Evolutionary conservation across 2,888 invertebrate species (phyloP).

Genomic region (Ormyrus thymus): DNA sequence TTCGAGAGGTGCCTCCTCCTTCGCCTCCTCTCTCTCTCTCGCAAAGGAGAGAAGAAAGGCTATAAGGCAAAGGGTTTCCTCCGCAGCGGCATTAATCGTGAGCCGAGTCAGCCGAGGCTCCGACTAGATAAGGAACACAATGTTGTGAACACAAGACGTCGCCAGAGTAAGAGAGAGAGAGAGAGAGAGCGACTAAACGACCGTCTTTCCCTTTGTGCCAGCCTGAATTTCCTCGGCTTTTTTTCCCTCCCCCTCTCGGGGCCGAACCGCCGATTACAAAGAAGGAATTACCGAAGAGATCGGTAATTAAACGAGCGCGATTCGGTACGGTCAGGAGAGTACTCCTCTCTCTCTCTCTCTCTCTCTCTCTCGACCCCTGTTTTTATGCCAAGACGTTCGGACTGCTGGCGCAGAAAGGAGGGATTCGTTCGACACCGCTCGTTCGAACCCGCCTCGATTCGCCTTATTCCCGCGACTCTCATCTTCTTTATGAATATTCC

Average conservation of each 20-base stretch:
- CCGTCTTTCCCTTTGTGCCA: conserved; percentile 58
- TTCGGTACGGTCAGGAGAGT: conserved; percentile 32
- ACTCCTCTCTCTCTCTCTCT: too few relatives aligned
- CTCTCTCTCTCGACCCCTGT: not conserved
- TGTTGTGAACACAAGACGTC: conserved; percentile 62
- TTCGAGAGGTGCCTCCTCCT: conserved; percentile 8
- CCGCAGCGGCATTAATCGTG: conserved; percentile 67
- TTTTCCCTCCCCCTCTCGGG: conserved; percentile 40
- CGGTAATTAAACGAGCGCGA: conserved; percentile 63
- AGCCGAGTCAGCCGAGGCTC: conserved; percentile 64
- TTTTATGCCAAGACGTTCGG: conserved; percentile 46
- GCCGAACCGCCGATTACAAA: conserved; percentile 60
- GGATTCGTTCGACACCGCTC: conserved; percentile 6
- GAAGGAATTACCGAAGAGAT: conserved; percentile 65
- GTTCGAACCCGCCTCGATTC: conserved; percentile 34
- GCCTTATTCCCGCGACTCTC: conserved; percentile 36
- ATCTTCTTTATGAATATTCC: conserved; percentile 57
- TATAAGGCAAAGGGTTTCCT: conserved; percentile 64
- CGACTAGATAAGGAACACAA: conserved; percentile 68
- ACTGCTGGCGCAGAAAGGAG: not conserved
- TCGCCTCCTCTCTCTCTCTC: conserved; percentile 4
- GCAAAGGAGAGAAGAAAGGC: conserved; percentile 50
- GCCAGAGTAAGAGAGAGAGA: conserved; percentile 12
- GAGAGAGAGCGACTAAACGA: conserved; percentile 56
- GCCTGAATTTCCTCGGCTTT: conserved; percentile 49